These are phyloP conservation scores for Falco columbarius DNA, from an alignment of 2,797 vertebrate genomes.

Conservation along the genomic window DNA sequence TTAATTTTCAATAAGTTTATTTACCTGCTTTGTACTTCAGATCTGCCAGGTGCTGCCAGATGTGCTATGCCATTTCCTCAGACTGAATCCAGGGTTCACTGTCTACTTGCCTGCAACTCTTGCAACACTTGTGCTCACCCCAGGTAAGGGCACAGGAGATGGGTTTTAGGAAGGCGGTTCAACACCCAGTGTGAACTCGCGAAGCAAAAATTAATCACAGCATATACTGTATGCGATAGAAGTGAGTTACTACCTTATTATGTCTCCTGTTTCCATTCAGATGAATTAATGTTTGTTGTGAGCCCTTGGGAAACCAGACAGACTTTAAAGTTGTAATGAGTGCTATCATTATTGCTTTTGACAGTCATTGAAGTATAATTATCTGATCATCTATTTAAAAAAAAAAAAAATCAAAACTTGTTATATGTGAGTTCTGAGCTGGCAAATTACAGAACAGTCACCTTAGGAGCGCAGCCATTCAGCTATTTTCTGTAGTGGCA, in stretches of 20 bases:
- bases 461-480: neutral
- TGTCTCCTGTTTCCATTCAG: slow-evolving; percentile 57
- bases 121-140: neutral
- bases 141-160: neutral
- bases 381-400: slow-evolving; percentile 54
- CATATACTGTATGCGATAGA: slow-evolving; percentile 9
- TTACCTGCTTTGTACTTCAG: slow-evolving; percentile 19
- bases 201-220: slow-evolving; percentile 51
- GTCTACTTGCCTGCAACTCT: neutral
- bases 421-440: slow-evolving; percentile 34
- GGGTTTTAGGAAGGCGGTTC: neutral
- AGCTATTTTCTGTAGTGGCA: slow-evolving; percentile 62
- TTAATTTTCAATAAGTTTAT: slow-evolving; percentile 28
- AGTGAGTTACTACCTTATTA: slow-evolving; percentile 64
- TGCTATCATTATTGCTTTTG: slow-evolving; percentile 72
- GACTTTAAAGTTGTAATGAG: slow-evolving; percentile 71
- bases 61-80: neutral
- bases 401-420: slow-evolving; percentile 51
- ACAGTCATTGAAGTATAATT: slow-evolving; percentile 71
- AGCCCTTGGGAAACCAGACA: slow-evolving; percentile 61
- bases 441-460: slow-evolving; percentile 38
- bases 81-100: neutral
- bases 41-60: neutral
- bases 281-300: slow-evolving; percentile 61
- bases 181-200: neutral